Percentiles rank a stretch among this genome's conserved stretches.
phyloP scores from a whole-genome alignment of 2,888 invertebrate species.

The Rhingia rostrata region DNA sequence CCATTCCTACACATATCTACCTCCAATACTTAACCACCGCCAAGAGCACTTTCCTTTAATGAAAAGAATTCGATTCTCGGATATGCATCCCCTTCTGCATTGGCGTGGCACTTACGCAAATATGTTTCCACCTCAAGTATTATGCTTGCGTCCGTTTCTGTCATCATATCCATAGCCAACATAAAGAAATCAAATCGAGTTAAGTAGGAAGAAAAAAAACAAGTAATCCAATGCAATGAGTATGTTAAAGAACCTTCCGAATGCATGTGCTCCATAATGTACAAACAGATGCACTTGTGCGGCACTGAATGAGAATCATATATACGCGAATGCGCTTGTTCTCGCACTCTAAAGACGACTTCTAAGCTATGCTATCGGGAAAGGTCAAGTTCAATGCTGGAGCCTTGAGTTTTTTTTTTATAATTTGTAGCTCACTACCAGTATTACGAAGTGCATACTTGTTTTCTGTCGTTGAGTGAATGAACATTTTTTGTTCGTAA shows the following conservation, averaged over 20 bases:
- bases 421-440: conserved; percentile 8
- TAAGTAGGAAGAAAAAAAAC: not conserved
- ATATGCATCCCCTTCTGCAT: not conserved
- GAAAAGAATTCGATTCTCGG: not conserved
- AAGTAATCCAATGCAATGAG: conserved; percentile 1
- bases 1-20: no score
- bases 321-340: conserved; percentile 13
- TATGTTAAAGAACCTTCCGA: conserved; percentile 38
- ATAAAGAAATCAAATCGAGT: conserved; percentile 29
- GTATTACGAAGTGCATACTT: conserved; percentile 45
- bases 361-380: conserved; percentile 14
- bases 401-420: conserved; percentile 50
- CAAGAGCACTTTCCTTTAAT: no score
- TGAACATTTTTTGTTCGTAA: conserved; percentile 14
- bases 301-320: not conserved
- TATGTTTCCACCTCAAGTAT: conserved; percentile 9
- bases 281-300: conserved; percentile 42
- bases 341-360: conserved; percentile 20
- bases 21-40: no score
- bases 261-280: conserved; percentile 27
- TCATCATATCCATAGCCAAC: conserved; percentile 10
- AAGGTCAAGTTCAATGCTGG: conserved; percentile 62
- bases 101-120: conserved; percentile 4
- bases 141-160: conserved; percentile 2
- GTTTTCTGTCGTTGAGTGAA: conserved; percentile 31